Evolutionary conservation across 2,888 invertebrate genomes (phyloP).

Genomic region (Sinopyrophorus schimmeli): DNA sequence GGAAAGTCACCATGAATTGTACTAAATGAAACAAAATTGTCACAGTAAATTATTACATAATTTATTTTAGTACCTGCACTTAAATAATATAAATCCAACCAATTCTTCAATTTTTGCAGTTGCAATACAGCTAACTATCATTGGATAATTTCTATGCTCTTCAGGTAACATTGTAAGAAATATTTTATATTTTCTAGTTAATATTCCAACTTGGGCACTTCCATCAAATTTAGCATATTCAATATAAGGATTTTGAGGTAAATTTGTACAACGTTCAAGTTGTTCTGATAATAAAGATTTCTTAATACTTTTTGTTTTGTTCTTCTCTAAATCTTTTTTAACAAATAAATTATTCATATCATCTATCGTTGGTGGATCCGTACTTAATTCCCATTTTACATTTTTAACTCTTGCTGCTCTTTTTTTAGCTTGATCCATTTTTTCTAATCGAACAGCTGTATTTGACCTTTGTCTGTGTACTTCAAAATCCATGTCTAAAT

Average conservation of each 20-base stretch:
- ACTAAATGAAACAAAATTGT: constrained; percentile 56
- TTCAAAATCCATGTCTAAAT: constrained; percentile 67
- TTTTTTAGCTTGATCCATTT: constrained; percentile 83
- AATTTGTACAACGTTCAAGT: constrained; percentile 73
- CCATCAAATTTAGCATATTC: constrained; percentile 93
- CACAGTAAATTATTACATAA: too few relatives aligned
- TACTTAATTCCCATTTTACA: constrained; percentile 70
- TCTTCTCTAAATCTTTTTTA: constrained; percentile 54
- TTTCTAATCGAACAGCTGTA: constrained; percentile 86
- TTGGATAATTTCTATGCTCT: constrained; percentile 80
- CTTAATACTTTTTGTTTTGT: constrained; percentile 38
- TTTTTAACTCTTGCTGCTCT: constrained; percentile 77
- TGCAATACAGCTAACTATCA: constrained; percentile 78
- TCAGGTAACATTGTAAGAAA: constrained; percentile 86
- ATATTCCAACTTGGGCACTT: constrained; percentile 75
- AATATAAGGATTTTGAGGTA: constrained; percentile 84
- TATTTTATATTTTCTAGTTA: constrained; percentile 84
- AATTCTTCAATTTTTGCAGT: constrained; percentile 87
- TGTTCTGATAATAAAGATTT: constrained; percentile 74
- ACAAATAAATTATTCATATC: constrained; percentile 65
- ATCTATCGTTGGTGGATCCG: constrained; percentile 59
- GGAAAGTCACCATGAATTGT: constrained; percentile 66
- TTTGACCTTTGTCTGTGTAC: constrained; percentile 77
- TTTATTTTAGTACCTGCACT: constrained; percentile 63
- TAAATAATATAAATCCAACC: constrained; percentile 90